Evolutionary conservation across 2,113 vertebrate genomes (phyloP).

Genomic region (Pterocles burchelli): DNA sequence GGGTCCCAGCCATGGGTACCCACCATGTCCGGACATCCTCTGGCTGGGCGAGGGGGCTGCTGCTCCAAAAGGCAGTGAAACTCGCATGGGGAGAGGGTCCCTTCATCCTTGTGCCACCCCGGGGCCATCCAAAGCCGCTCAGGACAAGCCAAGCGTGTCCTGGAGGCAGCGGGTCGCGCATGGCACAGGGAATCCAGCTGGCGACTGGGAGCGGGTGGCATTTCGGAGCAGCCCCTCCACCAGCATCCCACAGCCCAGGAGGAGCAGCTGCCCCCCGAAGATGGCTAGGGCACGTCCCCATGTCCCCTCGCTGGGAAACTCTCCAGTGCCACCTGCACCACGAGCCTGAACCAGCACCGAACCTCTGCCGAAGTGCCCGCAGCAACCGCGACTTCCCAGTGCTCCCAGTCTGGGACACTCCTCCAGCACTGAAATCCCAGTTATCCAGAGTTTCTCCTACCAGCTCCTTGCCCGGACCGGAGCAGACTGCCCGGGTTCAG

Average conservation of each 20-base stretch:
- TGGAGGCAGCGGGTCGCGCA: rapidly evolving
- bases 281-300: rapidly evolving
- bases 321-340: rapidly evolving
- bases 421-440: neutral
- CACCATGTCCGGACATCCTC: rapidly evolving
- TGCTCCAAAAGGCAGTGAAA: neutral
- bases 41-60: neutral
- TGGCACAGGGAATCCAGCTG: rapidly evolving
- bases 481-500: neutral
- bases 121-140: rapidly evolving
- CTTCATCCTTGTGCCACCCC: rapidly evolving
- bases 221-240: neutral
- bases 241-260: rapidly evolving
- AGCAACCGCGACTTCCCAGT: neutral
- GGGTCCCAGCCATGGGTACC: rapidly evolving
- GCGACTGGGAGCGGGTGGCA: neutral
- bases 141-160: rapidly evolving
- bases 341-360: neutral
- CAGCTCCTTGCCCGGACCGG: neutral
- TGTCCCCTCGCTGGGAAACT: rapidly evolving
- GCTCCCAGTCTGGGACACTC: neutral
- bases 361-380: rapidly evolving
- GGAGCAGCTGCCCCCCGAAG: neutral
- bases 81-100: rapidly evolving
- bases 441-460: neutral